Conservation (phyloP, 1,140 invertebrate species). For the Drosophila lacteicornis region DNA sequence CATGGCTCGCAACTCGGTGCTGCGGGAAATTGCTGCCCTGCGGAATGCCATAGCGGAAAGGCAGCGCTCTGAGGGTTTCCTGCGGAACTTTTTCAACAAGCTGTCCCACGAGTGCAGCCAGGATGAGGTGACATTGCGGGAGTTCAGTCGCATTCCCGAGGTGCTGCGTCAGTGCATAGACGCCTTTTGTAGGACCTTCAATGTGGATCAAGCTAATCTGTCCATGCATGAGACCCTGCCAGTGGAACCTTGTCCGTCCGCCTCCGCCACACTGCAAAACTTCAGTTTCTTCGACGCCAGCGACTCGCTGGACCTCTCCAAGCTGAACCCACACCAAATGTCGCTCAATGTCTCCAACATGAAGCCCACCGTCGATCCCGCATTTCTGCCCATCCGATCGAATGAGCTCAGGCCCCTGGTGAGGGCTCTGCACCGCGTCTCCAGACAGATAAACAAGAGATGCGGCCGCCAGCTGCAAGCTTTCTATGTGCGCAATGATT, state of each 20-base stretch:
- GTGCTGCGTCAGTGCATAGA: conserved; percentile 86
- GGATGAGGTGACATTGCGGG: conserved; percentile 69
- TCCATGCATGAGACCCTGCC: conserved; percentile 67
- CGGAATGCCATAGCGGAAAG: conserved; percentile 51
- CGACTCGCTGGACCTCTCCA: conserved; percentile 66
- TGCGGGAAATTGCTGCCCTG: conserved; percentile 46
- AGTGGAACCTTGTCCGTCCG: conserved; percentile 39
- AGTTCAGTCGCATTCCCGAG: conserved; percentile 86
- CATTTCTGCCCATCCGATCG: conserved; percentile 89
- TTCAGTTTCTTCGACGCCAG: conserved; percentile 72
- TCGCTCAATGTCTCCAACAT: conserved; percentile 86
- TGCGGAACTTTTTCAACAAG: conserved; percentile 48
- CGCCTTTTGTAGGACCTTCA: conserved; percentile 87
- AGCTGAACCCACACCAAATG: conserved; percentile 80
- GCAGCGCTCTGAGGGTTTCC: conserved; percentile 60
- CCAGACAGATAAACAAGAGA: conserved; percentile 88
- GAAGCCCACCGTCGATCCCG: conserved; percentile 90
- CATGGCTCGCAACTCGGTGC: conserved; percentile 55
- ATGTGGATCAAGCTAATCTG: conserved; percentile 78
- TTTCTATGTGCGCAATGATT: conserved; percentile 87
- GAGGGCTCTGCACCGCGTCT: conserved; percentile 87
- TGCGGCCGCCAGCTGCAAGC: conserved; percentile 86
- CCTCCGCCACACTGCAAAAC: conserved; percentile 34
- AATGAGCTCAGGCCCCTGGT: conserved; percentile 90
- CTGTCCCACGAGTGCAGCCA: conserved; percentile 42